These are phyloP conservation scores for Drosophila monieri DNA, from an alignment of 2,888 invertebrate genomes.

Conservation along the genomic window DNA sequence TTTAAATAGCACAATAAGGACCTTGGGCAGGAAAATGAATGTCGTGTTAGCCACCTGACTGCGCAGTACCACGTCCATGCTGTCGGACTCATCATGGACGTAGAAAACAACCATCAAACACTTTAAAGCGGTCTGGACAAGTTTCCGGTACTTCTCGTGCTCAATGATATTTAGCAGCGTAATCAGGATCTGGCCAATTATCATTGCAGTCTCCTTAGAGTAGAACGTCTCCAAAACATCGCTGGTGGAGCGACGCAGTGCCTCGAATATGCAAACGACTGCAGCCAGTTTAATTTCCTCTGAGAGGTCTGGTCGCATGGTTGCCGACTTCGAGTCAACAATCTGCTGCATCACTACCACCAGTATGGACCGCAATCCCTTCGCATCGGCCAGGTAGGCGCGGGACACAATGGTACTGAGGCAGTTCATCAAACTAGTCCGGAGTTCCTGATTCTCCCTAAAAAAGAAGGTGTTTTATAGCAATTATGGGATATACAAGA, in stretches of 20 bases:
- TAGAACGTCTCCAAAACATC: slow-evolving; percentile 86
- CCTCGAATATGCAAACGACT: slow-evolving; percentile 75
- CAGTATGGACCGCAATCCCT: slow-evolving; percentile 79
- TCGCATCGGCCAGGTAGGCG: slow-evolving; percentile 76
- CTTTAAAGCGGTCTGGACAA: slow-evolving; percentile 87
- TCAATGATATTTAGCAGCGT: slow-evolving; percentile 88
- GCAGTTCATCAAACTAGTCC: slow-evolving; percentile 76
- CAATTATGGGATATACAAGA: background rate
- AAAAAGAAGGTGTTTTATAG: background rate
- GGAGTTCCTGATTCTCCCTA: slow-evolving; percentile 80
- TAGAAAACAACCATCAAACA: slow-evolving; percentile 87
- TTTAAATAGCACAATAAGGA: slow-evolving; percentile 85
- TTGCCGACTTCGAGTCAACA: slow-evolving; percentile 68
- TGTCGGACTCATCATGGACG: slow-evolving; percentile 86
- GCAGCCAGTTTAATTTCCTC: slow-evolving; percentile 83
- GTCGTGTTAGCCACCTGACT: slow-evolving; percentile 86
- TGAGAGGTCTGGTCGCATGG: slow-evolving; percentile 70
- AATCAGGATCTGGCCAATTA: slow-evolving; percentile 88
- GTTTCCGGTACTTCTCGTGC: slow-evolving; percentile 86
- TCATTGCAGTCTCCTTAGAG: slow-evolving; percentile 85
- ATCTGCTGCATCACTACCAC: slow-evolving; percentile 79
- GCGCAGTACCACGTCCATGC: slow-evolving; percentile 85
- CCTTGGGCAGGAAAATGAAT: slow-evolving; percentile 87
- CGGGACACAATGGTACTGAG: slow-evolving; percentile 74
- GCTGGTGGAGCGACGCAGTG: slow-evolving; percentile 73